phyloP scores from a whole-genome alignment of 2,797 vertebrate genomes.

The Neosalanx taihuensis region DNA sequence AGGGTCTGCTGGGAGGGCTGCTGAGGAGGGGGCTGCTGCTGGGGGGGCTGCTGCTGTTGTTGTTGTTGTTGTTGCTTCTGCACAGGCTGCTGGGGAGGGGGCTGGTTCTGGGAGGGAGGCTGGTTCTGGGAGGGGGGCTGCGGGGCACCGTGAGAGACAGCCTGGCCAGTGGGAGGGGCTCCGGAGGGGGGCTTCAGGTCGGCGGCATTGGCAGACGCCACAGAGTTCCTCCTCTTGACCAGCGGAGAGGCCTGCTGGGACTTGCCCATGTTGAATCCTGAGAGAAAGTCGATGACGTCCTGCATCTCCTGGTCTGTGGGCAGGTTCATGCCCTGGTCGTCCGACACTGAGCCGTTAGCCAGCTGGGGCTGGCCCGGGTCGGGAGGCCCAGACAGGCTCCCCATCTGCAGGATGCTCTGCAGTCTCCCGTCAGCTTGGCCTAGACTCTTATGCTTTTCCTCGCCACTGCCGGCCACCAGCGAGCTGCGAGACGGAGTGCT shows the following conservation, averaged over 20 bases:
- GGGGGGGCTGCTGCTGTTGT: constrained; percentile 47
- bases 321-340: constrained; percentile 96
- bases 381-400: constrained; percentile 73
- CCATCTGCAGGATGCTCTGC: constrained; percentile 85
- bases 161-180: constrained; percentile 73
- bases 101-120: constrained; percentile 71
- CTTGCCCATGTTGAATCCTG: constrained; percentile 98
- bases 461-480: constrained; percentile 67
- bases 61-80: constrained; percentile 46
- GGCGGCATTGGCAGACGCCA: constrained; percentile 80
- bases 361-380: constrained; percentile 77
- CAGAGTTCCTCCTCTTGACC: constrained; percentile 92
- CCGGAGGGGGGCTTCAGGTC: constrained; percentile 84
- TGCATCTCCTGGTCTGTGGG: constrained; percentile 99
- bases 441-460: constrained; percentile 73
- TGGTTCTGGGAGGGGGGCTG: constrained; percentile 78
- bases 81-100: constrained; percentile 68
- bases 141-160: constrained; percentile 76
- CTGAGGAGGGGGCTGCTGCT: constrained; percentile 42
- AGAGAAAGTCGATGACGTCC: constrained; percentile 98
- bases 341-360: constrained; percentile 81
- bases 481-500: constrained; percentile 88
- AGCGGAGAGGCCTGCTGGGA: constrained; percentile 94
- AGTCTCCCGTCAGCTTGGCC: constrained; percentile 74
- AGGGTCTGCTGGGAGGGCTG: constrained; percentile 74